Conservation (phyloP, 2,113 vertebrate genomes). For the Brienomyrus longianalis region DNA sequence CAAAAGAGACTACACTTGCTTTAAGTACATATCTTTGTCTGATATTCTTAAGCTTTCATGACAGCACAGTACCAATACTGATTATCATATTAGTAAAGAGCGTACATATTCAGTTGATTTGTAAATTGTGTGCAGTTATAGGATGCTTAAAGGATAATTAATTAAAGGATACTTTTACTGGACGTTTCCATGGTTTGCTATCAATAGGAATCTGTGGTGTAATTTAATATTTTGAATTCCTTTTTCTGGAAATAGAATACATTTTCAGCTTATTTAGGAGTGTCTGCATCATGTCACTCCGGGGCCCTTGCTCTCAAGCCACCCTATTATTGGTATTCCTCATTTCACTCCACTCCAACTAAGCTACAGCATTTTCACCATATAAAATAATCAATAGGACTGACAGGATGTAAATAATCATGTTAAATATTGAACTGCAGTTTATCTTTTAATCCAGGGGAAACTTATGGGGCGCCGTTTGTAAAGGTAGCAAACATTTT, state of each 20-base stretch:
- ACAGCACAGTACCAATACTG: background rate
- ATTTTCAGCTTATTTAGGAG: no score
- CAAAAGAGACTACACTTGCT: background rate
- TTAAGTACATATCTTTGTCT: background rate
- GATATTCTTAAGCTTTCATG: background rate
- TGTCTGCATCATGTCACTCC: background rate
- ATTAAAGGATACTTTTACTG: background rate
- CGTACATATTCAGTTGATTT: background rate
- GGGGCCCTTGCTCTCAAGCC: no score
- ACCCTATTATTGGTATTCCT: no score
- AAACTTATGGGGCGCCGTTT: no score
- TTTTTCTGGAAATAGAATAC: background rate
- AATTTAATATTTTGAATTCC: background rate
- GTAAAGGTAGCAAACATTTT: no score
- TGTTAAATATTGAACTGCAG: no score
- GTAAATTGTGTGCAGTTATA: background rate
- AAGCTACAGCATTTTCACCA: no score
- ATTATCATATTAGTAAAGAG: background rate
- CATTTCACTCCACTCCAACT: no score
- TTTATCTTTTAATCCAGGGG: no score
- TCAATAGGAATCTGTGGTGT: background rate
- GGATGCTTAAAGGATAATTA: background rate
- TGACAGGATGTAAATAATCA: no score
- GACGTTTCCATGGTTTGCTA: background rate
- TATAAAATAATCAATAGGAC: no score